Base-by-base conservation (phyloP, 2,797 vertebrate species). In the Acrossocheilus fasciatus region DNA sequence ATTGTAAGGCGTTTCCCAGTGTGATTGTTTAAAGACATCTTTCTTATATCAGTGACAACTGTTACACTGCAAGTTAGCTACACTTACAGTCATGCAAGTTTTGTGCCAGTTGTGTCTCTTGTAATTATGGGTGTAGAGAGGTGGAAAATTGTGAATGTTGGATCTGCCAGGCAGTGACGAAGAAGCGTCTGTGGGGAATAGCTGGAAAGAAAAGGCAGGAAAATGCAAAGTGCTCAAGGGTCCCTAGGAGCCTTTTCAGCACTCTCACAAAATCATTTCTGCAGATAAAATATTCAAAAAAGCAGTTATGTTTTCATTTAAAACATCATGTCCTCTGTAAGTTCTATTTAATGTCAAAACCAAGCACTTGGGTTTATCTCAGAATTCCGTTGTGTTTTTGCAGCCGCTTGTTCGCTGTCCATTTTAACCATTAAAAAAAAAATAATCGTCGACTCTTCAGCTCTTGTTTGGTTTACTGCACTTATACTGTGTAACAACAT, bases 161-260 rank as follows among this genome's bases (percentile, higher is more conserved):
- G 70, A 82, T 64, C 82, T 88, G 88, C 82, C 90, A 90, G 69
- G 59, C 82, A 78, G 52, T 62, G 81, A 70, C 18, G 70, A 78
- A 34, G 64, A 75, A 36, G 30, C 41, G 45, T 89, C 90, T 90
- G 50, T 77, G 17, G 90, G 90, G 90, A 90, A 87, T 88, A 68
- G 66, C 80, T 62, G 83, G 15, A 50, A 74, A 87, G 82, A 87
- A 89, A 88, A 88, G 62, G 83, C 88, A 75, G 83, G 79, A 82
- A 85, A 86, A 87, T 85, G 86, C 75, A 87, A 87, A 89, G 87
- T 90, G 90, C 87, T 89, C 45, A 0, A 83, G 80, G 87, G 85
- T 89, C 87, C 82, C 85, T 89, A 66, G 82, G 85, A 89, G 87
- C 85, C 82, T 85, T 89, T 89, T 89, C 36, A 88, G 85, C 83